These are phyloP conservation scores for Heliothis virescens DNA, from an alignment of 1,140 invertebrate species.

Conservation along the genomic window DNA sequence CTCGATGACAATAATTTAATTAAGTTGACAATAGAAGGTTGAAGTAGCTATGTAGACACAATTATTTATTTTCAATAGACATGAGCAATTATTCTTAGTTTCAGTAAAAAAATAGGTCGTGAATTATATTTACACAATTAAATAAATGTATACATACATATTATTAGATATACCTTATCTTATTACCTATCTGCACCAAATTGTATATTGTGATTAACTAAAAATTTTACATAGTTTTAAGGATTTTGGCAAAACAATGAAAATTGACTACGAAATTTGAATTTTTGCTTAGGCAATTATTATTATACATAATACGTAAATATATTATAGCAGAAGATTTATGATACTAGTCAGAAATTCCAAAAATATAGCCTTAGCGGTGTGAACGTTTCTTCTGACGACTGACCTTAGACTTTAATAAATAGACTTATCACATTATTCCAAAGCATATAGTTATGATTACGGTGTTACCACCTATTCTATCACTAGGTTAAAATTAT, in stretches of 20 bases:
- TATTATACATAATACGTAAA: neutral
- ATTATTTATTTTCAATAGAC: too few relatives aligned
- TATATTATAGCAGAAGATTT: neutral
- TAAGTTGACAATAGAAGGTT: neutral
- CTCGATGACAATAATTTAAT: neutral
- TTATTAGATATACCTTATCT: constrained; percentile 6
- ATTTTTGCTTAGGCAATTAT: neutral
- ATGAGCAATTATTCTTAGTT: too few relatives aligned
- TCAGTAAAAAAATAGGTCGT: neutral
- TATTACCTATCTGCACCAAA: constrained; percentile 7
- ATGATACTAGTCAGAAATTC: constrained; percentile 3
- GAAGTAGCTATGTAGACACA: too few relatives aligned
- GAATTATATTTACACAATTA: neutral
- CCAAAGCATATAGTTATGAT: neutral
- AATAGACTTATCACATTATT: neutral
- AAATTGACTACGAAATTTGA: constrained; percentile 40
- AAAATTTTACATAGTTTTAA: constrained; percentile 7
- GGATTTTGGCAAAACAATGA: constrained; percentile 42
- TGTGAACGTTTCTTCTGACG: constrained; percentile 6
- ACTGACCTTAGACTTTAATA: neutral
- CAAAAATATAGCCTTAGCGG: neutral
- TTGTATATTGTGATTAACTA: constrained; percentile 2
- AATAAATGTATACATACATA: neutral
- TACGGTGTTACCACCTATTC: neutral
- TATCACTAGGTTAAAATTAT: neutral